phyloP scores from a whole-genome alignment of 2,113 vertebrate species.

The Eurystomus gularis region DNA sequence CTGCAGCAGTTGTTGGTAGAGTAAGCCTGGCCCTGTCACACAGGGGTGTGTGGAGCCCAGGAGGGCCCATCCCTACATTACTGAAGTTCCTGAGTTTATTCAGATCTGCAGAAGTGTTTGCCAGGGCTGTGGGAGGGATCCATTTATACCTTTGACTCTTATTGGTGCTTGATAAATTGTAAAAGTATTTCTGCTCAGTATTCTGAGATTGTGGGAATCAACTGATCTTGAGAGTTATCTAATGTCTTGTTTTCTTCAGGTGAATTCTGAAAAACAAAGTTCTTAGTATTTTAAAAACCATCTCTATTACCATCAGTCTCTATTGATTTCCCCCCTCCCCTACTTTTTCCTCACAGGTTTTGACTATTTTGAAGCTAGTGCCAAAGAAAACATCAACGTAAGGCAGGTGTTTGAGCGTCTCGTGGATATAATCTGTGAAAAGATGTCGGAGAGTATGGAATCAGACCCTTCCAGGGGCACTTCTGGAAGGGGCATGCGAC shows the following conservation, averaged over 20 bases:
- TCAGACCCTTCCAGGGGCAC: conserved; percentile 81
- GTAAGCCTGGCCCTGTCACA: background rate
- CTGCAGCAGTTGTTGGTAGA: background rate
- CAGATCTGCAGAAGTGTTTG: background rate
- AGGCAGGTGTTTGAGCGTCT: conserved; percentile 95
- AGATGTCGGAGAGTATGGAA: conserved; percentile 95
- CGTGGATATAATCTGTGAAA: conserved; percentile 96
- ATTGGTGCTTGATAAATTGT: background rate
- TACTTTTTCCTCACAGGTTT: conserved; percentile 82
- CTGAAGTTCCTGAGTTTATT: background rate
- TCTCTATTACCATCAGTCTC: background rate
- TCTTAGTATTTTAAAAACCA: background rate
- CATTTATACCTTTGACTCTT: background rate
- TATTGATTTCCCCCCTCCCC: no score
- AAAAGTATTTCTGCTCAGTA: background rate
- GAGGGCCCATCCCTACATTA: background rate
- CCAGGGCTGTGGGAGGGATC: background rate
- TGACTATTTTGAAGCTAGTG: conserved; percentile 96
- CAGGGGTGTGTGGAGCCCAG: background rate
- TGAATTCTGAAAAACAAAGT: background rate
- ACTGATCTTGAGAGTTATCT: background rate
- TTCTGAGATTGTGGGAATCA: background rate
- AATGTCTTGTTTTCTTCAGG: background rate
- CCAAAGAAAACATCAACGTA: conserved; percentile 98
- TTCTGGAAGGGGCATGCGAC: conserved; percentile 82